Base-by-base conservation (phyloP, 2,797 vertebrate species). In the Heterohyrax brucei region DNA sequence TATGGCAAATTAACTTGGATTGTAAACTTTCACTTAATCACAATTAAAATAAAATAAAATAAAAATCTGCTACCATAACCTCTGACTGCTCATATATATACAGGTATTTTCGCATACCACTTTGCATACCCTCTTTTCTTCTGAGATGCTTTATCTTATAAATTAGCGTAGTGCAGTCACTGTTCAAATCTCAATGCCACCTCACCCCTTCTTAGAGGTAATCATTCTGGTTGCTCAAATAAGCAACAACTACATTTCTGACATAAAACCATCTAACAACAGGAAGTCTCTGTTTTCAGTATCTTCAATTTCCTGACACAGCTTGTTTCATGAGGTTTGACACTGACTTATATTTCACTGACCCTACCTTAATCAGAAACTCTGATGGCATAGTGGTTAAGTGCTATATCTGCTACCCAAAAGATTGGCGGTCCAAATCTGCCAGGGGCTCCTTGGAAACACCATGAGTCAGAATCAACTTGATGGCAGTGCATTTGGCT, bases 301-400 rank as follows among this genome's bases (percentile, higher is more conserved):
- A 82, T 93, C 50, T 91, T 64, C 10, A 26, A 30, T 78, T 87
- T 89, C 91, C 82, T 91, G 68, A 93, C 56, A 62, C 12, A 68
- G 13, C 26, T 86, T 72, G 50, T 92, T 77, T 88, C 70, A 79
- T 70, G 30, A 92, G 13, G 7, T 6, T 66, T 85, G 59, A 78
- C 18, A 78, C 48, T 8, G 10, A 66, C 53, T 88, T 94, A 70
- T 56, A 77, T 18, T 82, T 93, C 53, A 78, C 44, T 62, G 73
- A 72, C 14, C n/a, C 44, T 93, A 70, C 48, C 84, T 72, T 28
- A 87, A 93, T 93, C 3, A 84, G 39, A 39, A 39, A 39, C 39
- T 39, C 39, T 39, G 39, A 39, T 3, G 39, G 39, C 39, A 39
- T 39, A 39, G 39, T 39, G 39, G 39, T 39, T 39, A 39, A 39